Evolutionary conservation across 2,113 vertebrate genomes (phyloP).

Genomic region (Aptenodytes forsteri): DNA sequence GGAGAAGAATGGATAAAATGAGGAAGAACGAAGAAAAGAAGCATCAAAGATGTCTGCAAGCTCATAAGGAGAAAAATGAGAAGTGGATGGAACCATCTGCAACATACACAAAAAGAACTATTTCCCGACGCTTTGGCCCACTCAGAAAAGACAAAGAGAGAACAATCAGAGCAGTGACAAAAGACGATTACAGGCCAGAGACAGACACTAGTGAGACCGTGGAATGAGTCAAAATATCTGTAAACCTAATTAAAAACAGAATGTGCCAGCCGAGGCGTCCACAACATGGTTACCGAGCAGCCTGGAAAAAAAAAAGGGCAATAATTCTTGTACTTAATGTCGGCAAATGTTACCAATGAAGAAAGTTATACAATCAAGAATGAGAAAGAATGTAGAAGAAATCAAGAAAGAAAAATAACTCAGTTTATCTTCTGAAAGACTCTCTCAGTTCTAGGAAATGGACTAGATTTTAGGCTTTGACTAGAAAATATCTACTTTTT

Average conservation of each 20-base stretch:
- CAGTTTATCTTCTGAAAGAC: background rate
- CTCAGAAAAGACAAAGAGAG: background rate
- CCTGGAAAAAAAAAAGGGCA: background rate
- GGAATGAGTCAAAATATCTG: slow-evolving; percentile 25
- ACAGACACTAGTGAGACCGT: background rate
- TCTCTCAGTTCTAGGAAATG: background rate
- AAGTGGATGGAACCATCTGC: background rate
- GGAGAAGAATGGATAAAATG: background rate
- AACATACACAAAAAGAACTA: background rate
- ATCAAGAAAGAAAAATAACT: background rate
- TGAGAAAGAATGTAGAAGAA: background rate
- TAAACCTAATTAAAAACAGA: slow-evolving; percentile 27
- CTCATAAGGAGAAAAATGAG: background rate
- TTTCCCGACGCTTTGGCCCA: background rate
- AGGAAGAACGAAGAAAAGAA: background rate
- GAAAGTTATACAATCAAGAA: background rate
- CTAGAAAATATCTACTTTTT: background rate
- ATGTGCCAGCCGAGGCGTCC: background rate
- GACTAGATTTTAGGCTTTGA: background rate
- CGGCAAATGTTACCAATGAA: background rate
- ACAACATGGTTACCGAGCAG: background rate
- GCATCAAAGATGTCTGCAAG: background rate
- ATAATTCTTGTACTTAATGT: background rate
- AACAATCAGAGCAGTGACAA: background rate
- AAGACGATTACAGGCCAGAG: background rate